These are phyloP conservation scores for Echinops telfairi DNA, from an alignment of 2,113 vertebrate species.

Conservation along the genomic window DNA sequence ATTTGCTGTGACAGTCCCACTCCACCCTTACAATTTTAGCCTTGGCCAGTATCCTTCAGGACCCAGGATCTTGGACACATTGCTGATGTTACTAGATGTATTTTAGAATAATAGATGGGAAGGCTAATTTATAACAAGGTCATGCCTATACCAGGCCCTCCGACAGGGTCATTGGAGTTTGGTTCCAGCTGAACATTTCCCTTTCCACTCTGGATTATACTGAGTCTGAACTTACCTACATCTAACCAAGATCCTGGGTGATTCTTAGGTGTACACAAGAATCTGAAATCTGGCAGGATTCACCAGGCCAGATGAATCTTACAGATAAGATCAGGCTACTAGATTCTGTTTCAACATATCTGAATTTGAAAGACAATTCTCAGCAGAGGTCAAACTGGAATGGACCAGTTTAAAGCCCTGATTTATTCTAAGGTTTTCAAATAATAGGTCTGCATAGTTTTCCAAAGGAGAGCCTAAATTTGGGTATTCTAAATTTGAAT, in stretches of 20 bases:
- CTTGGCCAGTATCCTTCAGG: background rate
- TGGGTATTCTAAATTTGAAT: slow-evolving; percentile 59
- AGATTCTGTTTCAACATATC: background rate
- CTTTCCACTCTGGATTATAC: no score
- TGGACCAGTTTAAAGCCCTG: background rate
- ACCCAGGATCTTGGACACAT: slow-evolving; percentile 27
- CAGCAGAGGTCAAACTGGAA: background rate
- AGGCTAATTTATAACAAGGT: slow-evolving; percentile 42
- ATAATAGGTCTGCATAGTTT: slow-evolving; percentile 65
- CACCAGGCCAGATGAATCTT: background rate
- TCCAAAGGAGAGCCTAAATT: slow-evolving; percentile 45
- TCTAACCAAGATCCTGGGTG: no score
- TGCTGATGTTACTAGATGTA: slow-evolving; percentile 41
- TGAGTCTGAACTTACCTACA: no score
- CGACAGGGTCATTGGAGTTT: no score
- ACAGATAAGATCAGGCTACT: no score
- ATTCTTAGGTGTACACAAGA: no score
- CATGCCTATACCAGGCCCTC: background rate
- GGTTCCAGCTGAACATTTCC: no score
- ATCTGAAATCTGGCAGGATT: background rate
- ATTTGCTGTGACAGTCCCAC: background rate
- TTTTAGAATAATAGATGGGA: slow-evolving; percentile 56
- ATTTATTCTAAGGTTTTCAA: slow-evolving; percentile 64
- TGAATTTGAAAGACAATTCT: no score
- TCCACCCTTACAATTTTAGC: background rate